Percentiles rank a stretch among this genome's conserved stretches.
These are phyloP conservation scores for Trachelus iudaicus DNA, from an alignment of 2,888 invertebrate species.

Conservation along the genomic window DNA sequence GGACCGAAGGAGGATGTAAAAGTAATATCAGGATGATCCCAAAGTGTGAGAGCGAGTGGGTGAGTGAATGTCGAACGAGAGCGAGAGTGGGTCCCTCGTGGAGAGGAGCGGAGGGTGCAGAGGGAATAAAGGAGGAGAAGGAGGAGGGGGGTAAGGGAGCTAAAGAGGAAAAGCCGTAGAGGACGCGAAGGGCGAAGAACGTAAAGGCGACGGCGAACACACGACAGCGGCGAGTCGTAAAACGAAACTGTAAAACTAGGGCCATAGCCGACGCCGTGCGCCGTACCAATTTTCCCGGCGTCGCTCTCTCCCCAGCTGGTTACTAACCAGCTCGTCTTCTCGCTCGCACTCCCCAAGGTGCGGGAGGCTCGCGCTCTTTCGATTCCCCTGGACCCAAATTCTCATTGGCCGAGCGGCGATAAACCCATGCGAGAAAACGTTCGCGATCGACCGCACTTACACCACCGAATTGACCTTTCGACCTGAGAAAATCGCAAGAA, in stretches of 20 bases:
- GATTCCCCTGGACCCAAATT: conserved; percentile 24
- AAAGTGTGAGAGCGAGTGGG: not conserved
- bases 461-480: not conserved
- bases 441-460: conserved; percentile 20
- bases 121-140: not conserved
- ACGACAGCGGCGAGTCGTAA: conserved; percentile 58
- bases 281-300: conserved; percentile 31
- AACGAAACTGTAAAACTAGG: conserved; percentile 56
- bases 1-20: not conserved
- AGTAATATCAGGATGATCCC: not conserved
- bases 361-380: conserved; percentile 24
- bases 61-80: not conserved
- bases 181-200: conserved; percentile 21
- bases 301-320: conserved; percentile 26
- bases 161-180: conserved; percentile 34
- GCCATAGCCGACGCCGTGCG: conserved; percentile 13
- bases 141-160: not conserved
- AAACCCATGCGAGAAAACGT: conserved; percentile 10
- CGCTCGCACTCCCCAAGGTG: too few relatives aligned
- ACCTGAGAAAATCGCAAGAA: not conserved
- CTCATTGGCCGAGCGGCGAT: conserved; percentile 18
- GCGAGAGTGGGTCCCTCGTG: not conserved
- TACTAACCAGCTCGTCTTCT: conserved; percentile 29
- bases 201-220: conserved; percentile 51
- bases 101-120: not conserved